These are phyloP conservation scores for Rhagophthalmus giganteus DNA, from an alignment of 2,888 invertebrate species.

Conservation along the genomic window DNA sequence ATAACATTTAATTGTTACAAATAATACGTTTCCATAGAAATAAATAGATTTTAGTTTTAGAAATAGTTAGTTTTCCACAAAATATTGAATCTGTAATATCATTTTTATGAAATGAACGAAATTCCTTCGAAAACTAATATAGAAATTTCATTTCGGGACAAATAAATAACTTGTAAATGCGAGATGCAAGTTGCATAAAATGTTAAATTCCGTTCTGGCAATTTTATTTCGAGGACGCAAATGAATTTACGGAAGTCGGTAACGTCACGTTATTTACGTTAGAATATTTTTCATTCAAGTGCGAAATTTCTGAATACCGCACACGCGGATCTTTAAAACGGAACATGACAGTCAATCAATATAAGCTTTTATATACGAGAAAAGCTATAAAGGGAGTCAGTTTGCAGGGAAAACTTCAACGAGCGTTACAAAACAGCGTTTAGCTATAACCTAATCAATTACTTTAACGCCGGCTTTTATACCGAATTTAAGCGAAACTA, in stretches of 20 bases:
- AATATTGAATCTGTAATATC: no score
- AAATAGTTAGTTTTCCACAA: no score
- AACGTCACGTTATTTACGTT: conserved; percentile 12
- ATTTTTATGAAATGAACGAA: no score
- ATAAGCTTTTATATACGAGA: conserved; percentile 15
- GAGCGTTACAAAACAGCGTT: conserved; percentile 19
- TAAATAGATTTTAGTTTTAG: no score
- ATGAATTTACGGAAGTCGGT: conserved; percentile 14
- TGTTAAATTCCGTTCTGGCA: not conserved
- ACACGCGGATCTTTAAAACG: conserved; percentile 9
- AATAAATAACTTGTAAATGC: no score
- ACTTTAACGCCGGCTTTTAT: conserved; percentile 15
- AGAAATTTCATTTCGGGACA: no score
- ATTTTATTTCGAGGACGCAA: conserved; percentile 3
- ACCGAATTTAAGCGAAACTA: conserved; percentile 9
- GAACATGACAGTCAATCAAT: conserved; percentile 27
- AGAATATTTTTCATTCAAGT: conserved; percentile 15
- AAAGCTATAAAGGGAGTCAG: conserved; percentile 13
- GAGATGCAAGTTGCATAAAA: no score
- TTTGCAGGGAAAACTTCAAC: conserved; percentile 14
- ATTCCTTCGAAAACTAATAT: no score
- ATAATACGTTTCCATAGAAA: no score
- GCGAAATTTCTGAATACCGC: conserved; percentile 14
- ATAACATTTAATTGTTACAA: no score
- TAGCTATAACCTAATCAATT: conserved; percentile 17